Evolutionary conservation across 2,888 invertebrate species (phyloP).

Genomic region (Acanthosepion pharaonis): DNA sequence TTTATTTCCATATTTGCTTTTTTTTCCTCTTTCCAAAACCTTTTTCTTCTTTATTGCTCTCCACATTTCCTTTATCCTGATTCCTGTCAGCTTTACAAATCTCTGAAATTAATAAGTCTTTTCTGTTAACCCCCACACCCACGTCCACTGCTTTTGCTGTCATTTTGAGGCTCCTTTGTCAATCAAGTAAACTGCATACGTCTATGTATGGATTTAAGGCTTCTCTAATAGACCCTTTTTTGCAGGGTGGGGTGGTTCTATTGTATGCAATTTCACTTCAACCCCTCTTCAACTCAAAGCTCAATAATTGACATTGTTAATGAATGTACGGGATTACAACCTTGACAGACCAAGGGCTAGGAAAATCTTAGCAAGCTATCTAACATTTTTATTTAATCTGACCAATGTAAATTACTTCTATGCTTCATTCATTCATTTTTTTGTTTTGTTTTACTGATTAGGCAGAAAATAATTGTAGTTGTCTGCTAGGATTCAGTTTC

Average conservation of each 20-base stretch:
- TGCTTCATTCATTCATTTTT: background rate
- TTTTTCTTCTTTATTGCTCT: background rate
- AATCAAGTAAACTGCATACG: background rate
- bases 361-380: background rate
- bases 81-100: conserved; percentile 37
- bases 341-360: background rate
- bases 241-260: background rate
- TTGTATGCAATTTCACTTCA: background rate
- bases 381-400: background rate
- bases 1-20: background rate
- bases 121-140: background rate
- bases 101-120: background rate
- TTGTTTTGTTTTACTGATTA: background rate
- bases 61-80: conserved; percentile 39
- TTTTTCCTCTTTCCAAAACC: background rate
- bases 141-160: background rate
- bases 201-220: background rate
- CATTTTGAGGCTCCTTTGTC: background rate
- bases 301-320: background rate
- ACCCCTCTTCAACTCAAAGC: background rate
- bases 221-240: background rate
- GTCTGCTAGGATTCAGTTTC: background rate
- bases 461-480: background rate
- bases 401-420: background rate
- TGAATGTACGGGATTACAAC: background rate